phyloP scores from a whole-genome alignment of 2,113 vertebrate genomes.

The Pyrgilauda ruficollis region DNA sequence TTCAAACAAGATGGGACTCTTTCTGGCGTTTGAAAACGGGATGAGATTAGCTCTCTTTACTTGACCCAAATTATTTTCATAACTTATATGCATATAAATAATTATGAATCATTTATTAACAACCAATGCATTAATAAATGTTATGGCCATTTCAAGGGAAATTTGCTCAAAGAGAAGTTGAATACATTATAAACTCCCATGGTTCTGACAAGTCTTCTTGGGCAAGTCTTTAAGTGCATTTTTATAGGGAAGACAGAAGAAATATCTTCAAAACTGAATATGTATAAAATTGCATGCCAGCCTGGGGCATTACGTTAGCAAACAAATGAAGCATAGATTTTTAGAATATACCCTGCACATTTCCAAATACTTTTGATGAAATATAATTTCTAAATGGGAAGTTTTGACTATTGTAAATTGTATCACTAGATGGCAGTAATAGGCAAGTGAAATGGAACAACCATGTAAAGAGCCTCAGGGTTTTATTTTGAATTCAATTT shows the following conservation, averaged over 20 bases:
- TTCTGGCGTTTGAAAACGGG: background rate
- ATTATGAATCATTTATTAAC: background rate
- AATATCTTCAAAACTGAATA: background rate
- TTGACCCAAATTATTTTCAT: background rate
- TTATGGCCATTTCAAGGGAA: background rate
- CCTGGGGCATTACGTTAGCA: background rate
- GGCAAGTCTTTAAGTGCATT: background rate
- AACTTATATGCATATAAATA: background rate
- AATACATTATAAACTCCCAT: background rate
- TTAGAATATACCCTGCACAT: background rate
- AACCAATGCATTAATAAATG: background rate
- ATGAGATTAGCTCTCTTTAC: background rate
- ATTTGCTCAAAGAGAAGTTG: background rate
- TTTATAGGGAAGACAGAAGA: background rate
- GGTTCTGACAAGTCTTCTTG: background rate
- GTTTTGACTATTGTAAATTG: background rate
- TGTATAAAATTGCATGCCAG: background rate
- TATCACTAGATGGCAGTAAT: constrained; percentile 63
- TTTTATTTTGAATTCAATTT: background rate
- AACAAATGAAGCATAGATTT: background rate
- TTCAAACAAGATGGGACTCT: background rate
- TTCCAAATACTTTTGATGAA: background rate
- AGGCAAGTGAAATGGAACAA: background rate
- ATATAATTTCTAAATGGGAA: background rate
- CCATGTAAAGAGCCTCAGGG: background rate